Base-by-base conservation (phyloP, 2,888 invertebrate genomes). In the Colostygia pectinataria region DNA sequence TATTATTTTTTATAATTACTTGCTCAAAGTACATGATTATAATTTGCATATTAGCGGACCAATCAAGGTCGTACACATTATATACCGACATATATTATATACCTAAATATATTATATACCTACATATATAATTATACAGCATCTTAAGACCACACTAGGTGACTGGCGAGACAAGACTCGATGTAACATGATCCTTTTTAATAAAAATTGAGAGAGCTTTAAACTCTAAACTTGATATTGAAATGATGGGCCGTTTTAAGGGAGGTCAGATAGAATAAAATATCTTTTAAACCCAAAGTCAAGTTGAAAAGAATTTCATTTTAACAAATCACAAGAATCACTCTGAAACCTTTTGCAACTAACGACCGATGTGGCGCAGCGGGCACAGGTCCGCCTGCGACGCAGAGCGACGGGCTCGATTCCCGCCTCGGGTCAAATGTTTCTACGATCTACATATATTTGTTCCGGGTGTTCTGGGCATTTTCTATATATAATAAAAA, bases 31-130 rank as follows among this genome's bases (percentile, higher is more conserved):
- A 62, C 31, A 42, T 53, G 45, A 49, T 50, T 28, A 53, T 51
- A 31, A 47, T 76, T 70, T 66, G 57, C 71, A 76, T 74, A 70
- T 65, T 60, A 53, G 69, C 65, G 74, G 73, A 70, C 68, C 63
- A 56, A 71, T 68, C 75, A 77, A 77, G 76, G 77, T 70, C 64
- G 55, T 27, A 44, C 18, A 44, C 18, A 27, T n/a, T 9, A 20
- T n/a, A n/a, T 28, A 28, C 5, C 27, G n/a, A n/a, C n/a, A n/a
- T n/a, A n/a, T n/a, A n/a, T n/a, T n/a, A n/a, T n/a, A n/a, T n/a
- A n/a, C n/a, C n/a, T n/a, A n/a, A n/a, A n/a, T 9, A 7, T n/a
- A 32, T 7, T 24, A 37, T 45, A 46, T 45, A 54, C 50, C 34
- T 59, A 56, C 18, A 23, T 46, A 46, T 31, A 39, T 8, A 13